phyloP scores from a whole-genome alignment of 1,140 invertebrate genomes.

The Oryzaephilus surinamensis region DNA sequence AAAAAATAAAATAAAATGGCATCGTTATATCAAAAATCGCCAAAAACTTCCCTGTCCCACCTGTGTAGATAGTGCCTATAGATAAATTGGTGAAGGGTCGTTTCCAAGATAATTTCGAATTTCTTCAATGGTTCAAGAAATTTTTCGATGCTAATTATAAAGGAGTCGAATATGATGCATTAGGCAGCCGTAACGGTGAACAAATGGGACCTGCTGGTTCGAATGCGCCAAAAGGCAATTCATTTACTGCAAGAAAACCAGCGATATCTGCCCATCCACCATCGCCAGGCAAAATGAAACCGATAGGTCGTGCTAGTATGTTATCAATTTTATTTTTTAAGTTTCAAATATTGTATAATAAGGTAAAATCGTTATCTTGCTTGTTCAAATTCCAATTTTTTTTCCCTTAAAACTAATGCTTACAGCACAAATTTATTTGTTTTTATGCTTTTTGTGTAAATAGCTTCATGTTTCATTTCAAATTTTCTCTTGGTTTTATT shows the following conservation, averaged over 20 bases:
- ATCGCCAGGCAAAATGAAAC: constrained; percentile 34
- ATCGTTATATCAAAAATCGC: no score
- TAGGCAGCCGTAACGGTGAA: constrained; percentile 73
- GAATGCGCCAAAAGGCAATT: constrained; percentile 45
- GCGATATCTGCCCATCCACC: neutral
- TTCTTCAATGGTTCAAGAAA: constrained; percentile 99
- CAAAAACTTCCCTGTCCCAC: no score
- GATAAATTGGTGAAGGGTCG: constrained; percentile 86
- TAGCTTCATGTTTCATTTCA: neutral
- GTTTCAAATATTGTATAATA: no score
- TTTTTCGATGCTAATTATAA: constrained; percentile 98
- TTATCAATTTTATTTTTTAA: no score
- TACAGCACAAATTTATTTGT: neutral
- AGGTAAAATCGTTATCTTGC: no score
- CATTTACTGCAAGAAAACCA: no score
- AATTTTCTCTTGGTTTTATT: neutral
- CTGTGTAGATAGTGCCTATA: constrained; percentile 77
- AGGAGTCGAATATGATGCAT: constrained; percentile 83
- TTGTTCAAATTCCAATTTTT: no score
- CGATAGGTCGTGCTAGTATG: constrained; percentile 38
- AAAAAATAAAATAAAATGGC: constrained; percentile 2
- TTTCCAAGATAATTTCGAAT: constrained; percentile 98
- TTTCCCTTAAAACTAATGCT: neutral
- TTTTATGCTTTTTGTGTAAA: neutral
- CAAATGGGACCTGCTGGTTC: constrained; percentile 60